Conservation (phyloP, 2,797 vertebrate species). For the Esox lucius region DNA sequence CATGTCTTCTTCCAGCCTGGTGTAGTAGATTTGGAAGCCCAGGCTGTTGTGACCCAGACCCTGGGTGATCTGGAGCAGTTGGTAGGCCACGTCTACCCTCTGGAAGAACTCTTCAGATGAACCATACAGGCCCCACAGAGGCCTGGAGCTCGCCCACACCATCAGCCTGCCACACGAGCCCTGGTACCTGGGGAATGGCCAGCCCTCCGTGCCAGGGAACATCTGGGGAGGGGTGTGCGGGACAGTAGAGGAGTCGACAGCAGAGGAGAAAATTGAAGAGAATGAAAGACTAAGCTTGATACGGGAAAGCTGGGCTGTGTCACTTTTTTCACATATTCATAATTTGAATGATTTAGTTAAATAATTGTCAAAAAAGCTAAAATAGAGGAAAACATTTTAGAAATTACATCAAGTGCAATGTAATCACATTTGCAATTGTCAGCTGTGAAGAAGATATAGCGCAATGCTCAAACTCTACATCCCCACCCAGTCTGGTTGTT, state of each 20-base stretch:
- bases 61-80: conserved; percentile 76
- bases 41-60: conserved; percentile 77
- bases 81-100: conserved; percentile 74
- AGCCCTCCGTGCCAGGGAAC: conserved; percentile 80
- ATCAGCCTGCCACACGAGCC: conserved; percentile 80
- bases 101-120: conserved; percentile 54
- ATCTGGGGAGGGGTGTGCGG: conserved; percentile 67
- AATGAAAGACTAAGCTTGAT: no score
- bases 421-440: no score
- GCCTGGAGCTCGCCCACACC: conserved; percentile 72
- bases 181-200: conserved; percentile 82
- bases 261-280: conserved; percentile 1
- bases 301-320: no score
- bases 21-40: conserved; percentile 82
- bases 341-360: no score
- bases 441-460: no score
- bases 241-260: conserved; percentile 3
- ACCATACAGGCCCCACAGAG: conserved; percentile 65
- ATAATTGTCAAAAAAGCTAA: no score
- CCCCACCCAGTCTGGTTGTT: no score
- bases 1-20: conserved; percentile 67
- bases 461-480: no score
- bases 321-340: no score
- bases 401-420: no score
- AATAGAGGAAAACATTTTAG: no score